Conservation (phyloP, 2,888 invertebrate species). For the Amphimallon solstitiale region DNA sequence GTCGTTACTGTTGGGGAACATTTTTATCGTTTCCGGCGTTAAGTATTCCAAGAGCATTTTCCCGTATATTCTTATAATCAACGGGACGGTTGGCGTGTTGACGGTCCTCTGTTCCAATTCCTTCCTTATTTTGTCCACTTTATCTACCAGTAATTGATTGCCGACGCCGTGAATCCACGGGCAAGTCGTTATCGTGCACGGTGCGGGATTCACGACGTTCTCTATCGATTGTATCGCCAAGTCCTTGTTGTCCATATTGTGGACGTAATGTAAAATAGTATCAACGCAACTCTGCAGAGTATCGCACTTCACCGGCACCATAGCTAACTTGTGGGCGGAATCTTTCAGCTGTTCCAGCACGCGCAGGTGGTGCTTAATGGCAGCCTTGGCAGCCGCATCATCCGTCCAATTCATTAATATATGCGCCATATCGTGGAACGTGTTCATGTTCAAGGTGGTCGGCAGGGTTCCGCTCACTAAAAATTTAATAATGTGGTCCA, state of each 20-base stretch:
- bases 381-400: background rate
- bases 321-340: background rate
- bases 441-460: background rate
- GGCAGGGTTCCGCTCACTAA: too few relatives aligned
- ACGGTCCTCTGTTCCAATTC: background rate
- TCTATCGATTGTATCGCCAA: background rate
- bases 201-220: background rate
- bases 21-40: background rate
- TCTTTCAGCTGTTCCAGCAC: background rate
- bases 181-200: background rate
- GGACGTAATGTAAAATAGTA: background rate
- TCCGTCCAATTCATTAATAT: background rate
- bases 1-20: background rate
- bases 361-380: background rate
- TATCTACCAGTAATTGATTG: background rate
- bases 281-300: background rate
- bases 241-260: background rate
- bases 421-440: background rate
- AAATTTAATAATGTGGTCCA: too few relatives aligned
- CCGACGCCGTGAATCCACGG: background rate
- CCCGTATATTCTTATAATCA: background rate
- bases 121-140: background rate
- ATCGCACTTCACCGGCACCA: conserved; percentile 2
- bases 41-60: background rate
- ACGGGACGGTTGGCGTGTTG: background rate